phyloP scores from a whole-genome alignment of 2,113 vertebrate species.

The Pygoscelis adeliae region DNA sequence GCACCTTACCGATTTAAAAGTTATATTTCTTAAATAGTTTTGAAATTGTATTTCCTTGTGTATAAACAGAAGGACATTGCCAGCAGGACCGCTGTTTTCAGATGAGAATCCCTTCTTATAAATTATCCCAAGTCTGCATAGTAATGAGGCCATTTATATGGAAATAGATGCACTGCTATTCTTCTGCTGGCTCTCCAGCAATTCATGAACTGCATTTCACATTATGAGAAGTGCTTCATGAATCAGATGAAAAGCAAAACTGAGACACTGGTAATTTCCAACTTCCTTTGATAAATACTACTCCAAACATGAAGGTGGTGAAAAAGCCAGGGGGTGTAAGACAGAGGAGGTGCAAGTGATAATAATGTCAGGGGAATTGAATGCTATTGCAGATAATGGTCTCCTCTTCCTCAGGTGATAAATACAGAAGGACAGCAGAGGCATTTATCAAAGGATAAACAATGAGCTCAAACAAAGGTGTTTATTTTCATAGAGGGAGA shows the following conservation, averaged over 20 bases:
- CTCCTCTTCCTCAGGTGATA: neutral
- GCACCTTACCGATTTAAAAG: neutral
- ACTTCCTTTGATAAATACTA: constrained; percentile 3
- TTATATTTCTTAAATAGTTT: neutral
- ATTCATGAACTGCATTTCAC: constrained; percentile 2
- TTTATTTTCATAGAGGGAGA: neutral
- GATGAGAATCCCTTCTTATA: neutral
- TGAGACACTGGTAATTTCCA: constrained; percentile 27
- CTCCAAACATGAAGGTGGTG: neutral
- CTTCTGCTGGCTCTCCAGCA: constrained; percentile 45
- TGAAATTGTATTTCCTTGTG: neutral
- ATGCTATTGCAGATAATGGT: neutral
- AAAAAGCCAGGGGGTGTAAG: neutral
- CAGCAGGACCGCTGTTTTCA: constrained; percentile 35
- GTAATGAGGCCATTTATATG: constrained; percentile 51
- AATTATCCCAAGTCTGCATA: constrained; percentile 27
- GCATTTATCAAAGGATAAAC: neutral
- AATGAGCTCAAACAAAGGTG: neutral
- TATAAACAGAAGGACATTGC: neutral
- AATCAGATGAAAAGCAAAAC: constrained; percentile 36
- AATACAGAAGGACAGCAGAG: neutral
- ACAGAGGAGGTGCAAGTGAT: neutral
- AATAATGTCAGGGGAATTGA: neutral
- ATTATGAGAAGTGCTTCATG: constrained; percentile 21
- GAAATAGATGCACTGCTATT: constrained; percentile 19